Conservation (phyloP, 1,140 invertebrate genomes). For the Zelostemma sp. region DNA sequence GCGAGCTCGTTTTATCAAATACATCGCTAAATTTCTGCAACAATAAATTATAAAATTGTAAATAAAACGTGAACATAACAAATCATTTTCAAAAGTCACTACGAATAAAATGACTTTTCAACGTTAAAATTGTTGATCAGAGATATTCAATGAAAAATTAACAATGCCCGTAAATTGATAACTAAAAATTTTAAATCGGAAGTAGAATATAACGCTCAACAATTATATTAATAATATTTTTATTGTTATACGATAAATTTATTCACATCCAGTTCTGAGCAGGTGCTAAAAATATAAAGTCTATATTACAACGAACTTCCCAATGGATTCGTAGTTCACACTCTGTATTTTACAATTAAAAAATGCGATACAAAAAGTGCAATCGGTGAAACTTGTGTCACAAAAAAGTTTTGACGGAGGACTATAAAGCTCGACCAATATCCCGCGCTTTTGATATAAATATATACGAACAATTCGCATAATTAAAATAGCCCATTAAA, state of each 20-base stretch:
- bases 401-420: not conserved
- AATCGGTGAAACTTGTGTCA: conserved; percentile 11
- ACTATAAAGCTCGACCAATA: conserved; percentile 11
- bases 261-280: conserved; percentile 57
- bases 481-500: not conserved
- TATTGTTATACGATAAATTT: conserved; percentile 47
- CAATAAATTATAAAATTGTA: too few species aligned
- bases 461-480: conserved; percentile 4
- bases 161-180: too few species aligned
- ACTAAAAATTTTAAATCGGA: too few species aligned
- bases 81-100: too few species aligned
- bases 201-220: too few species aligned
- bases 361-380: conserved; percentile 21
- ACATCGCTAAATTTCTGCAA: too few species aligned
- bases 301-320: conserved; percentile 49
- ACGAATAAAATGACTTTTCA: too few species aligned
- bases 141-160: too few species aligned
- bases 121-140: too few species aligned
- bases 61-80: too few species aligned
- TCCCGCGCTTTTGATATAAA: conserved; percentile 12
- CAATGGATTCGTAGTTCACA: conserved; percentile 14
- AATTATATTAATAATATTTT: conserved; percentile 24
- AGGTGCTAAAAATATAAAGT: conserved; percentile 55
- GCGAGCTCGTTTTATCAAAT: too few species aligned
- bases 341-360: conserved; percentile 18